Evolutionary conservation across 1,140 invertebrate species (phyloP).

Genomic region (Vanessa atalanta): DNA sequence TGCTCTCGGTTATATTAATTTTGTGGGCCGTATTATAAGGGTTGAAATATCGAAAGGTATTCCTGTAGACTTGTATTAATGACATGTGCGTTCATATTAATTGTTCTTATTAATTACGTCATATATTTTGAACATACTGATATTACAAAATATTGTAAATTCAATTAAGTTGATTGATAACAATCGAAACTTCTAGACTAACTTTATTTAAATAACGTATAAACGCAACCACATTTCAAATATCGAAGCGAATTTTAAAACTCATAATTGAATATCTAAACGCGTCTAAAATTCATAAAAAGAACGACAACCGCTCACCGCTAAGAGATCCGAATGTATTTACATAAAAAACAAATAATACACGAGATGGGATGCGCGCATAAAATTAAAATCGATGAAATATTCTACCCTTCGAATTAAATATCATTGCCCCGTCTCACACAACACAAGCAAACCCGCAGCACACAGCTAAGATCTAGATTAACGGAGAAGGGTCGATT

Average conservation of each 20-base stretch:
- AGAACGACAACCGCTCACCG: constrained; percentile 65
- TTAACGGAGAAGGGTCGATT: constrained; percentile 53
- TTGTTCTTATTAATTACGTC: constrained; percentile 12
- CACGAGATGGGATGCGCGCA: constrained; percentile 76
- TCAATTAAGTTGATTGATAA: neutral
- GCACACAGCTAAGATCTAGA: constrained; percentile 62
- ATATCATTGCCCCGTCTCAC: constrained; percentile 72
- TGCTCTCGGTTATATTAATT: constrained; percentile 72
- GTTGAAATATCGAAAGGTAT: constrained; percentile 62
- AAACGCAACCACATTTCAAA: neutral
- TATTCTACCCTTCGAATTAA: constrained; percentile 78
- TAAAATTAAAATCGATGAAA: constrained; percentile 80
- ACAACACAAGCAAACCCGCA: constrained; percentile 53
- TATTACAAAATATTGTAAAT: neutral
- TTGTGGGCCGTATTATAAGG: constrained; percentile 59
- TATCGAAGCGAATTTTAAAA: constrained; percentile 16
- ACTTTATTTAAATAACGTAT: neutral
- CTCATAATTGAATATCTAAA: constrained; percentile 45
- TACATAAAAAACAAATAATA: constrained; percentile 79
- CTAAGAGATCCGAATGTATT: constrained; percentile 71
- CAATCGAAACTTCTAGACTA: neutral
- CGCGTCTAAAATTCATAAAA: constrained; percentile 45
- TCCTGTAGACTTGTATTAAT: constrained; percentile 41
- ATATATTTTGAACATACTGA: neutral
- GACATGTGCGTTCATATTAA: constrained; percentile 19